Evolutionary conservation across 2,113 vertebrate species (phyloP), one percentile per base, ranked within the genome.

Genomic region (Raja brachyura): DNA sequence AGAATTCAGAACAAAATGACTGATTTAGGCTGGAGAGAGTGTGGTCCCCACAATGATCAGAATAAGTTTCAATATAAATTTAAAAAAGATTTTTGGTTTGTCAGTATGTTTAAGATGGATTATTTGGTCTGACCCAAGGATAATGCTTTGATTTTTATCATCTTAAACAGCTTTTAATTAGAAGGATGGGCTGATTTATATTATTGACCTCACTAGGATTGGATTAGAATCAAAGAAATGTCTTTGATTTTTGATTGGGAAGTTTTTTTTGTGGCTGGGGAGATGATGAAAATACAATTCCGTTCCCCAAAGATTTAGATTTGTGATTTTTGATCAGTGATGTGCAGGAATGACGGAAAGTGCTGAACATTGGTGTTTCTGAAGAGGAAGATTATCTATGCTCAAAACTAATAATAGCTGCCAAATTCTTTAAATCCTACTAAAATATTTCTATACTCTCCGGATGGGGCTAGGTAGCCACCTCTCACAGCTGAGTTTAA

Each of bases 201-300:
- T 25, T 56, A 31, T 56, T 86, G 83, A 88, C 59, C n/a, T 88
- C 83, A 18, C 59, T 31, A 14, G 28, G 83, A 61, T 28, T 66
- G 59, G 63, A 88, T 61, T 61, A 59, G 81, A 85, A 85, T 85
- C 81, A 61, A 85, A 61, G 9, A 61, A 85, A 85, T 61, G 61
- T 16, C n/a, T n/a, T n/a, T n/a, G n/a, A n/a, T n/a, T n/a, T n/a
- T n/a, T n/a, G n/a, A n/a, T n/a, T 54, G 39, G 78, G n/a, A 77
- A 22, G 14, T 79, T 79, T 79, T 13, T 79, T 13, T 79, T 20
- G 33, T 85, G 22, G n/a, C 13, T 61, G 83, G 25, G 25, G 54
- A 3, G 81, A 25, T 14, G 10, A 59, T 61, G 25, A 28, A 11
- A 11, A 5, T 0, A 56, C 48, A 14, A 59, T 61, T 28, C 56